Evolutionary conservation across 2,888 invertebrate species (phyloP).

Genomic region (Chloroclystis v-ata): DNA sequence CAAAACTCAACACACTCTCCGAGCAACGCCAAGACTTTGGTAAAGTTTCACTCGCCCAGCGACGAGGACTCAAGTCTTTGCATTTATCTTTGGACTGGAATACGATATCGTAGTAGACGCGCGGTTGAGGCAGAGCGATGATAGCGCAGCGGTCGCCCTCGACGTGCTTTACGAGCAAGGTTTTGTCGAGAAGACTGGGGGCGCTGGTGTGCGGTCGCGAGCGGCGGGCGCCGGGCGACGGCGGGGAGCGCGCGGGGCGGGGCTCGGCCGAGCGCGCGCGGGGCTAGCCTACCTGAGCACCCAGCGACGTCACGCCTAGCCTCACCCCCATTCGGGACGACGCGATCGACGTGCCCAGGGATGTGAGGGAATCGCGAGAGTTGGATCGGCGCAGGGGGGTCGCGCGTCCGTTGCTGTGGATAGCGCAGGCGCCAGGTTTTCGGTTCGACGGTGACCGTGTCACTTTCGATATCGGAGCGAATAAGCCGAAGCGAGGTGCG

Average conservation of each 20-base stretch:
- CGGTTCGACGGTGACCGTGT: slow-evolving; percentile 88
- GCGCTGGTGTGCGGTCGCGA: slow-evolving; percentile 54
- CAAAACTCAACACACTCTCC: slow-evolving; percentile 61
- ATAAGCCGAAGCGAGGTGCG: slow-evolving; percentile 92
- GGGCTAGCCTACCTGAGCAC: slow-evolving; percentile 81
- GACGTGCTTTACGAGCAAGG: slow-evolving; percentile 63
- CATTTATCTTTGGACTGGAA: slow-evolving; percentile 46
- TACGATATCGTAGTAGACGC: slow-evolving; percentile 64
- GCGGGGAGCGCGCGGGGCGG: slow-evolving; percentile 46
- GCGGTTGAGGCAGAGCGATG: slow-evolving; percentile 66
- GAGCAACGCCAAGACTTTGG: slow-evolving; percentile 71
- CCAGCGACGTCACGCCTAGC: slow-evolving; percentile 84
- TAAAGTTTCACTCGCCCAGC: slow-evolving; percentile 64
- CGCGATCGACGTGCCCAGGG: slow-evolving; percentile 80
- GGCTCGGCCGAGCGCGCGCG: slow-evolving; percentile 73
- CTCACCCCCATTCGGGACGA: slow-evolving; percentile 82
- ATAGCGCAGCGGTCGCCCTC: slow-evolving; percentile 68
- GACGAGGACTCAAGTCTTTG: slow-evolving; percentile 54
- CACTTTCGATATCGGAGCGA: slow-evolving; percentile 95
- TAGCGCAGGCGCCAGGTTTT: slow-evolving; percentile 80
- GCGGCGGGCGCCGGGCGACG: slow-evolving; percentile 40
- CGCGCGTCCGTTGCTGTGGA: slow-evolving; percentile 81
- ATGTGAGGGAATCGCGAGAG: slow-evolving; percentile 90
- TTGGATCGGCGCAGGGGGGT: slow-evolving; percentile 82
- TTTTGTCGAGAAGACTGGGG: slow-evolving; percentile 65